Conservation (phyloP, 1,140 invertebrate species). For the Habropoda laboriosa region DNA sequence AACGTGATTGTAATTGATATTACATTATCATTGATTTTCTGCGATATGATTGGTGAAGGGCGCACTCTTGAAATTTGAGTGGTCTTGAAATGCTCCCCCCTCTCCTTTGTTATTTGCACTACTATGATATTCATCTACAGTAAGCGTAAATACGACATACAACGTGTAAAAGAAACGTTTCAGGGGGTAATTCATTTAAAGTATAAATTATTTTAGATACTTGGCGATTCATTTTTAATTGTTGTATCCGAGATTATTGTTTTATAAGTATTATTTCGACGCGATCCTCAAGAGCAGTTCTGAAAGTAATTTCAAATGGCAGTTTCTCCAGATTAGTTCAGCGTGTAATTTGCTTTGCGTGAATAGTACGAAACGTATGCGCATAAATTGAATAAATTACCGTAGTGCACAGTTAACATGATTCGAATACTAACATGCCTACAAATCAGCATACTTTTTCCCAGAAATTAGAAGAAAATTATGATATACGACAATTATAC, state of each 20-base stretch:
- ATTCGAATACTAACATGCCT: too few relatives aligned
- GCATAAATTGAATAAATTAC: constrained; percentile 20
- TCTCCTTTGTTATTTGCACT: background rate
- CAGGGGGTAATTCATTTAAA: background rate
- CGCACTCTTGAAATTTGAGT: background rate
- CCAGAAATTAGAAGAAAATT: too few relatives aligned
- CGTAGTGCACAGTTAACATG: background rate
- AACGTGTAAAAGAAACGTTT: background rate
- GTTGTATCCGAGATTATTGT: too few relatives aligned
- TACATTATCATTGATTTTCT: too few relatives aligned
- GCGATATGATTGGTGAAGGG: background rate
- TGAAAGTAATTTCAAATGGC: background rate
- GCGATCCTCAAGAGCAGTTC: background rate
- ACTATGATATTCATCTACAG: background rate
- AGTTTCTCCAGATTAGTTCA: background rate
- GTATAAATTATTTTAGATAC: too few relatives aligned
- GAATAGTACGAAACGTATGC: background rate
- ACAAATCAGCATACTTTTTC: too few relatives aligned
- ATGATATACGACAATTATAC: too few relatives aligned
- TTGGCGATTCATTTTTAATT: too few relatives aligned
- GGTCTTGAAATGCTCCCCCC: too few relatives aligned
- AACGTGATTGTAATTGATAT: too few relatives aligned
- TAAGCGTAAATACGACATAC: background rate
- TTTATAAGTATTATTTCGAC: background rate
- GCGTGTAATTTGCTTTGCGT: too few relatives aligned